Conservation (phyloP, 2,888 invertebrate genomes). For the Eilema depressum region DNA sequence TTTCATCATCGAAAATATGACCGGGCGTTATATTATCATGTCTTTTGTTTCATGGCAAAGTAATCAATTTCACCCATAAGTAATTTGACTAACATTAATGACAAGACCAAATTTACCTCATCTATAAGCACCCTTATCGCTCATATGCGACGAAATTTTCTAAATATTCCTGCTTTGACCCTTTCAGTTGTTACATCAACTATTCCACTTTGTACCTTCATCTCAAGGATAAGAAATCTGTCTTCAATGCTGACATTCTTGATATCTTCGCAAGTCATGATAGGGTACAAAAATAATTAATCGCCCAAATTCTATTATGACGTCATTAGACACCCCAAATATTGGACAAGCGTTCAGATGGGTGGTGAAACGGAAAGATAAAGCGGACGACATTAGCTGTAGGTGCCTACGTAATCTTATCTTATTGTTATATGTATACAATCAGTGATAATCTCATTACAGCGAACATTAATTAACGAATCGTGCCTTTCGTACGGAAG, state of each 20-base stretch:
- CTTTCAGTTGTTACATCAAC: slow-evolving; percentile 28
- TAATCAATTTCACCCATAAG: background rate
- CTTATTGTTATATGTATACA: slow-evolving; percentile 30
- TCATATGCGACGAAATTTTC: slow-evolving; percentile 15
- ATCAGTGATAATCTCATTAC: slow-evolving; percentile 32
- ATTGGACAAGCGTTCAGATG: slow-evolving; percentile 53
- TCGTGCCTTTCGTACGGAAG: slow-evolving; percentile 8
- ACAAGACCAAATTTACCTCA: background rate
- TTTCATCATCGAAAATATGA: slow-evolving; percentile 2
- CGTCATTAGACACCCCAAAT: slow-evolving; percentile 59
- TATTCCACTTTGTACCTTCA: slow-evolving; percentile 28
- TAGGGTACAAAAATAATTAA: slow-evolving; percentile 67
- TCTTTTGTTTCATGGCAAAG: too few species aligned
- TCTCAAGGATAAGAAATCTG: slow-evolving; percentile 25
- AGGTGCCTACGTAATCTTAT: slow-evolving; percentile 32
- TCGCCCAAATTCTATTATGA: slow-evolving; percentile 64
- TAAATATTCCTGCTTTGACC: slow-evolving; percentile 44
- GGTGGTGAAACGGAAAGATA: slow-evolving; percentile 68
- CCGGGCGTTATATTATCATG: background rate
- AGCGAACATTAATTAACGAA: slow-evolving; percentile 32
- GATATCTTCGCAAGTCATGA: slow-evolving; percentile 46
- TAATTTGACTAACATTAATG: slow-evolving; percentile 1
- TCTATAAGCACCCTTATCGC: background rate
- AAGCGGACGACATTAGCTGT: slow-evolving; percentile 35
- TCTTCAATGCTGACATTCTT: slow-evolving; percentile 21